Base-by-base conservation (phyloP, 2,888 invertebrate genomes). In the Parthenolecanium corni region DNA sequence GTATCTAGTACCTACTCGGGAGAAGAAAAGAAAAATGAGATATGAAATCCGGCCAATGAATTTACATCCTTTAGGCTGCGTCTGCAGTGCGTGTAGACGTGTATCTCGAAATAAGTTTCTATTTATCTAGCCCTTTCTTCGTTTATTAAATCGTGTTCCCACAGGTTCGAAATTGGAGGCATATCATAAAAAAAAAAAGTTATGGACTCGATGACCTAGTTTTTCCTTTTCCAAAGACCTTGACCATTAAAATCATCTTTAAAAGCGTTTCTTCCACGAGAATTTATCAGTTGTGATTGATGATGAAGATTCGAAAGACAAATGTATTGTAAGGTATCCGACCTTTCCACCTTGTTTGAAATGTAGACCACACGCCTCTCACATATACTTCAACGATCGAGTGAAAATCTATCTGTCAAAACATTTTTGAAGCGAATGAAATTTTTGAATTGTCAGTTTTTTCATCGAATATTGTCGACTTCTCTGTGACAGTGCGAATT, bases 71-170 rank as follows among this genome's bases (percentile, higher is more conserved):
- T n/a, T 52, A 53, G 53, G 53, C 40, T 47, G 20, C 12, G 52
- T 36, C 40, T 53, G 31, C 20, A 36, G 24, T 42, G 40, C 21
- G 24, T 54, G 20, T 14, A 38, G n/a, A 52, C 24, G n/a, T n/a
- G n/a, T n/a, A 23, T 23, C 12, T 24, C 11, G 23, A 24, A 36
- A 52, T 52, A 21, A 21, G 36, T 52, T 38, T 52, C 21, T 54
- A 23, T 42, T 40, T 36, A 23, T 38, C 54, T 38, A 54, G 38
- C 54, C 20, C 42, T 40, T 23, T 42, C 21, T 54, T 54, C 38
- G 38, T 40, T 54, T 40, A 38, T 40, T 54, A 54, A 38, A 54
- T 54, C 40, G 40, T 42, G 54, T 54, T 54, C 54, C 54, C 54
- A 54, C 54, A 54, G 40, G 38, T 54, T 42, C 23, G 54, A 40